These are phyloP conservation scores for Oncorhynchus nerka DNA, from an alignment of 2,113 vertebrate species.

Conservation along the genomic window DNA sequence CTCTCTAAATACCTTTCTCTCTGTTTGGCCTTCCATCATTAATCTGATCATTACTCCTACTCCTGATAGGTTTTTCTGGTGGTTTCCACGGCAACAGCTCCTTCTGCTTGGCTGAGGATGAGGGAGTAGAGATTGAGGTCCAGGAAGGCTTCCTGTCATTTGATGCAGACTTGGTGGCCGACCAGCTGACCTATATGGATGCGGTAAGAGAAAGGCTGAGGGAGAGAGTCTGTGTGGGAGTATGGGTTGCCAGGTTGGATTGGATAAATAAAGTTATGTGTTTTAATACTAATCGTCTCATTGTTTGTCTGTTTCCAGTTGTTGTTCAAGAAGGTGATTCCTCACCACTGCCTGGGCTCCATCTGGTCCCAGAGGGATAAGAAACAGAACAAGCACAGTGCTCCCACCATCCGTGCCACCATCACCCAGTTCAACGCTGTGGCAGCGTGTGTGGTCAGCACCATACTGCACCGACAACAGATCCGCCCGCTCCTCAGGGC, in stretches of 20 bases:
- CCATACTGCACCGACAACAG: slow-evolving; percentile 79
- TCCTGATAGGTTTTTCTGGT: slow-evolving; percentile 60
- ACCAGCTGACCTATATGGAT: slow-evolving; percentile 96
- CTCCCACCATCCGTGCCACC: slow-evolving; percentile 87
- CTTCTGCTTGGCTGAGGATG: slow-evolving; percentile 78
- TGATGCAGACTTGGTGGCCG: slow-evolving; percentile 83
- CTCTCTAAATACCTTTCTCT: background rate
- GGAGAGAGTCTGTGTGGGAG: background rate
- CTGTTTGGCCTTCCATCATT: background rate
- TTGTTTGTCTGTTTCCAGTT: slow-evolving; percentile 62
- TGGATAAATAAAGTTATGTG: too few species aligned
- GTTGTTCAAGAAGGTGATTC: slow-evolving; percentile 91
- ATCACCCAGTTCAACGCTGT: slow-evolving; percentile 93
- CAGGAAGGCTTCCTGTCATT: slow-evolving; percentile 86
- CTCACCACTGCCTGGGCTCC: slow-evolving; percentile 33
- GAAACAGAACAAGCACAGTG: slow-evolving; percentile 87
- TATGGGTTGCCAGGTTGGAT: too few species aligned
- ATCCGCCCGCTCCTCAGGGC: slow-evolving; percentile 85
- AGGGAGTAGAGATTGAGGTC: slow-evolving; percentile 74
- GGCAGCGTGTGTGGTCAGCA: slow-evolving; percentile 88
- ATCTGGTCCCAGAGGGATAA: slow-evolving; percentile 93
- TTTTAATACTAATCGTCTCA: background rate
- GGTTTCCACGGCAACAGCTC: slow-evolving; percentile 69
- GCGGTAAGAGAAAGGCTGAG: slow-evolving; percentile 73
- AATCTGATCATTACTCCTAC: background rate